phyloP scores from a whole-genome alignment of 2,113 vertebrate species.

The Erpornis zantholeuca region DNA sequence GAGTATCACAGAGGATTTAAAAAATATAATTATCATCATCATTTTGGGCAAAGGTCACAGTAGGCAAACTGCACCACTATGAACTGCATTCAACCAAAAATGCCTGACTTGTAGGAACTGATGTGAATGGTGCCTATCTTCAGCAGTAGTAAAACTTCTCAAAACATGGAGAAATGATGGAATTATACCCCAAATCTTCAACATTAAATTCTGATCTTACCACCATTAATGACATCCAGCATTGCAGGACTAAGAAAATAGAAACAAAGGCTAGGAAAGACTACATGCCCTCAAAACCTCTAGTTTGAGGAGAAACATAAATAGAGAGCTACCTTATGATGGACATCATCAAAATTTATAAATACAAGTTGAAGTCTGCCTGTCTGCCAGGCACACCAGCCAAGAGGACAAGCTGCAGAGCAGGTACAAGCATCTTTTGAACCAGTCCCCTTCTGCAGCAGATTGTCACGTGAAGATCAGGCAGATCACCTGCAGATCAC shows the following conservation, averaged over 20 bases:
- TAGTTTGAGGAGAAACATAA: neutral
- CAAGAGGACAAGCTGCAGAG: neutral
- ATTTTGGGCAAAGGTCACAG: neutral
- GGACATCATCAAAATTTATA: neutral
- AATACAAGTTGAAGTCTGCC: neutral
- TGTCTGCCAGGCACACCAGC: neutral
- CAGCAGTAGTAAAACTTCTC: neutral
- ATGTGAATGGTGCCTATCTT: neutral
- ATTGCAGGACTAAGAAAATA: neutral
- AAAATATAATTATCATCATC: neutral
- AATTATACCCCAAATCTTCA: neutral
- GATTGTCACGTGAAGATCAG: neutral
- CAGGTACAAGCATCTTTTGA: neutral
- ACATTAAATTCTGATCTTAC: neutral
- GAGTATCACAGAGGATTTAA: neutral
- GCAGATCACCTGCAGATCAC: neutral
- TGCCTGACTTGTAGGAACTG: neutral
- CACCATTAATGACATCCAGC: neutral
- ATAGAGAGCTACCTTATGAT: neutral
- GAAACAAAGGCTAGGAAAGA: neutral
- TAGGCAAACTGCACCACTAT: neutral
- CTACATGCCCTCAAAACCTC: neutral
- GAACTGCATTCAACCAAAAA: neutral
- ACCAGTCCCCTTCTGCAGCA: neutral
- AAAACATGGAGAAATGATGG: neutral